These are phyloP conservation scores for Nemopilema nomurai DNA, from an alignment of 30 jellyfish, hydroid and myxozoan genomes.

Conservation along the genomic window DNA sequence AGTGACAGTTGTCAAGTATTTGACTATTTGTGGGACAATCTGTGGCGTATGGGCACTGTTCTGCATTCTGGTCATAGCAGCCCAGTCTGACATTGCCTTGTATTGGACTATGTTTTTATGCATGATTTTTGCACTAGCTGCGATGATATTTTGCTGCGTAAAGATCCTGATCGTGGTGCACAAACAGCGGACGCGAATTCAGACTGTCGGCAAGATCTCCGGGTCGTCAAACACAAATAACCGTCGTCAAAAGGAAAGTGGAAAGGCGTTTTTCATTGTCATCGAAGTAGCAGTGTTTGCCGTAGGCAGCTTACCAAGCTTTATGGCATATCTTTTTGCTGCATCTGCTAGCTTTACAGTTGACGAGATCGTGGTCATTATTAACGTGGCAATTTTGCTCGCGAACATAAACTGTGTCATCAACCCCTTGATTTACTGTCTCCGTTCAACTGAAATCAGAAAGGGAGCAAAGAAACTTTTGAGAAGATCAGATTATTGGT, in stretches of 20 bases:
- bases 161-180: slow-evolving; percentile 4
- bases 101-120: neutral
- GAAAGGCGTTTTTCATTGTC: slow-evolving; percentile 1
- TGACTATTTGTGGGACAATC: neutral
- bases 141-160: neutral
- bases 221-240: neutral
- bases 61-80: neutral
- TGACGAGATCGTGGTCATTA: neutral
- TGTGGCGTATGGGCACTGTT: neutral
- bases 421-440: slow-evolving; percentile 21
- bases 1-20: slow-evolving; percentile 1
- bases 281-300: slow-evolving; percentile 2
- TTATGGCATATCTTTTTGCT: neutral
- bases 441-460: slow-evolving; percentile 16
- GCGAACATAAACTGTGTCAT: slow-evolving; percentile 1
- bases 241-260: slow-evolving; percentile 4
- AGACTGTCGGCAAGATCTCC: slow-evolving; percentile 7
- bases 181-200: slow-evolving; percentile 10
- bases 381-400: neutral
- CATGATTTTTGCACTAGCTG: neutral
- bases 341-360: neutral
- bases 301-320: neutral
- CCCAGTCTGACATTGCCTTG: neutral
- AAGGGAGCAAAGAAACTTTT: slow-evolving; percentile 17
- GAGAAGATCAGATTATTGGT: neutral